These are phyloP conservation scores for Leptoclinus maculatus DNA, from an alignment of 2,797 vertebrate species.

Conservation along the genomic window DNA sequence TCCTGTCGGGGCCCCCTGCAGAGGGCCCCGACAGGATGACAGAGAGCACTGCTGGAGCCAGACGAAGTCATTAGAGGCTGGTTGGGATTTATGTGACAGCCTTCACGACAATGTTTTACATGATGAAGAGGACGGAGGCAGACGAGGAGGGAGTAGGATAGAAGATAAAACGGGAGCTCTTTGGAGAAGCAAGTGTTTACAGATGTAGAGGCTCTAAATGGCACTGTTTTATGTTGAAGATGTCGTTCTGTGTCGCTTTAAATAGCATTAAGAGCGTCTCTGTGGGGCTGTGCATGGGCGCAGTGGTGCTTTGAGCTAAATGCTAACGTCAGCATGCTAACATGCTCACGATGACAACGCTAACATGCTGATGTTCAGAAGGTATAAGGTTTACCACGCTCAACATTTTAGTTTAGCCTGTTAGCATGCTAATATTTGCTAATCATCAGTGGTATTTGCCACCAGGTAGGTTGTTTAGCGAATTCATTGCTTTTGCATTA, in stretches of 20 bases:
- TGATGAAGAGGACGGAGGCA: constrained; percentile 30
- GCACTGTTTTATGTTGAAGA: constrained; percentile 34
- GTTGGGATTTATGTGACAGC: constrained; percentile 63
- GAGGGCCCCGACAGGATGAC: constrained; percentile 56
- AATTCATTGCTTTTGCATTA: background rate
- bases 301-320: background rate
- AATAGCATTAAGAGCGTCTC: background rate
- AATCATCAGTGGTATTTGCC: background rate
- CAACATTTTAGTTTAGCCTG: background rate
- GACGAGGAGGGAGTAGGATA: constrained; percentile 19
- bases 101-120: constrained; percentile 39
- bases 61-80: constrained; percentile 52
- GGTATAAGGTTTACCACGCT: background rate
- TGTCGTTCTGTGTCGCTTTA: constrained; percentile 26
- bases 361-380: background rate
- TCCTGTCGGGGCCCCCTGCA: constrained; percentile 18
- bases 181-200: constrained; percentile 41
- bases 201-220: constrained; percentile 1
- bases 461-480: too few relatives aligned
- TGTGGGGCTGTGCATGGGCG: background rate
- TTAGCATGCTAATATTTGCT: background rate
- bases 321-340: background rate
- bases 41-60: constrained; percentile 42
- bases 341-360: background rate
- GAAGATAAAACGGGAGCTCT: constrained; percentile 28